These are phyloP conservation scores for Urosaurus nigricauda DNA, from an alignment of 2,797 vertebrate genomes.

Conservation along the genomic window DNA sequence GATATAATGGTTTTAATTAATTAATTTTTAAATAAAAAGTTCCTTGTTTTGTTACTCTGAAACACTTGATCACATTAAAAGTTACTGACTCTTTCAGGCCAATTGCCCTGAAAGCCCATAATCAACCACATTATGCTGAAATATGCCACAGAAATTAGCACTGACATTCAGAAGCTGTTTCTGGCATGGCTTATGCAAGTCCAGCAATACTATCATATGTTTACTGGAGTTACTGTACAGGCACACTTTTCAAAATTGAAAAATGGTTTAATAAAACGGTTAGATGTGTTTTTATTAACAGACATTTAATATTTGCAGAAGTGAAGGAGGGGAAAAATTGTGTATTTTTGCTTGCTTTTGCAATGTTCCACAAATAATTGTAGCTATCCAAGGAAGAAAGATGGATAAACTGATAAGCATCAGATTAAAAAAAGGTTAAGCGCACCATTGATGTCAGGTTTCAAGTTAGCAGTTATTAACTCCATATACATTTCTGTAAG, in stretches of 20 bases:
- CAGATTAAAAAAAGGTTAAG: no score
- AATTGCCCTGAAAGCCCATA: background rate
- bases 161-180: background rate
- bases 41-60: no score
- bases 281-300: background rate
- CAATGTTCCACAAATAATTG: background rate
- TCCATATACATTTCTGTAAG: no score
- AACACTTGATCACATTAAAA: background rate
- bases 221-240: background rate
- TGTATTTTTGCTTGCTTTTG: background rate
- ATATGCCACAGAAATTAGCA: background rate
- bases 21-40: constrained; percentile 22
- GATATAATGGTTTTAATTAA: no score
- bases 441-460: no score
- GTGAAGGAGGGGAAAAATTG: background rate
- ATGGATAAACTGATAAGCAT: no score
- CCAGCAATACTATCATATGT: background rate
- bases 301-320: background rate
- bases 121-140: background rate
- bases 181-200: background rate
- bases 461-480: no score
- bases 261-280: background rate
- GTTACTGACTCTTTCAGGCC: background rate
- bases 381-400: background rate
- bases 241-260: background rate